Conservation (phyloP, 2,888 invertebrate genomes). For the Microplitis manilae region DNA sequence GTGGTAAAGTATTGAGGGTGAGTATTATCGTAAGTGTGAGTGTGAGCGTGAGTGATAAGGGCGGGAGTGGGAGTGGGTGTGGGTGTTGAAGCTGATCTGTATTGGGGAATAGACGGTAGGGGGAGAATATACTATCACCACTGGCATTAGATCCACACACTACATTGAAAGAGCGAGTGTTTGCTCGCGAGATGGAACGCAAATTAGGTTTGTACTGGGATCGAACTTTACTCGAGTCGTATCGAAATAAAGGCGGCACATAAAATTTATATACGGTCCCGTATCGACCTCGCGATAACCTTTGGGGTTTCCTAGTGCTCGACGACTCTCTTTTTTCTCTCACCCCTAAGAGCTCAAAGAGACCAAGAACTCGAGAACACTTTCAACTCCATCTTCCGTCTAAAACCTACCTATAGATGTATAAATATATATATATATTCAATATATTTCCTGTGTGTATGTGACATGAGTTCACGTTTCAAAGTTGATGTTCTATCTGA, state of each 20-base stretch:
- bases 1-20: constrained; percentile 11
- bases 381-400: constrained; percentile 27
- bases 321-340: constrained; percentile 29
- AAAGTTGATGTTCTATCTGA: constrained; percentile 42
- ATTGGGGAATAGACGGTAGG: background rate
- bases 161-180: constrained; percentile 55
- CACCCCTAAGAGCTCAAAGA: constrained; percentile 7
- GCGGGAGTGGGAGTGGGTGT: background rate
- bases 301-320: constrained; percentile 47
- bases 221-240: constrained; percentile 66
- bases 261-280: constrained; percentile 57
- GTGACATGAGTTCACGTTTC: constrained; percentile 39
- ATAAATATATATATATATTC: background rate
- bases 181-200: constrained; percentile 69
- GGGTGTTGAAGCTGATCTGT: background rate
- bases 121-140: constrained; percentile 7
- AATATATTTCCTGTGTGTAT: background rate
- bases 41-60: background rate
- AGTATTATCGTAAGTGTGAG: background rate
- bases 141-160: background rate
- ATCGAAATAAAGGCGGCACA: constrained; percentile 68
- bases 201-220: constrained; percentile 69
- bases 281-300: constrained; percentile 51
- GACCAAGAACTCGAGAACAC: constrained; percentile 26
- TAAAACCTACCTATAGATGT: constrained; percentile 20